Conservation (phyloP, 64 coral and sea anemone genomes). For the Actinia tenebrosa region DNA sequence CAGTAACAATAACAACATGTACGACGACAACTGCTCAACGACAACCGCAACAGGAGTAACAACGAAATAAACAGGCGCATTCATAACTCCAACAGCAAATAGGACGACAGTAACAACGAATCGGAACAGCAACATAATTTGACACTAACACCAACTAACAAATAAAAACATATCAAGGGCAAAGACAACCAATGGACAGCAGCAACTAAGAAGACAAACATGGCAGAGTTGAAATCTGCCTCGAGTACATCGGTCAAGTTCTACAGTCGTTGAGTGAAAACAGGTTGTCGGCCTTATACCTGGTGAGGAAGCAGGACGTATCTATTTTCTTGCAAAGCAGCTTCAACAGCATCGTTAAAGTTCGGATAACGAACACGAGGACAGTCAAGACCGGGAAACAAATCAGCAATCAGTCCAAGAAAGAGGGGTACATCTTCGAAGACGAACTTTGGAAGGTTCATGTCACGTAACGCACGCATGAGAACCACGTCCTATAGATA, state of each 20-base stretch:
- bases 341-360: conserved; percentile 96
- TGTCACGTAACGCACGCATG: conserved; percentile 97
- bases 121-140: not conserved
- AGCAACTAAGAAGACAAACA: not conserved
- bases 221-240: not conserved
- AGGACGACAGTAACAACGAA: not conserved
- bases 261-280: no score
- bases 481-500: conserved; percentile 82
- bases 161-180: not conserved
- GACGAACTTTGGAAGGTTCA: conserved; percentile 99
- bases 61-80: not conserved
- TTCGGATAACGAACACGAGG: conserved; percentile 97
- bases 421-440: conserved; percentile 98
- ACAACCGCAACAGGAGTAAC: not conserved
- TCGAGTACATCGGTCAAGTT: not conserved
- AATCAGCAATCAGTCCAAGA: conserved; percentile 95
- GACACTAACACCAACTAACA: not conserved
- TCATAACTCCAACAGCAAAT: not conserved
- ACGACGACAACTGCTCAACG: not conserved
- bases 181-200: not conserved
- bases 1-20: not conserved
- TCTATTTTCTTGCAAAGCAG: conserved; percentile 80
- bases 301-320: conserved; percentile 89
- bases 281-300: conserved; percentile 1
- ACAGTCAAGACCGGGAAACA: conserved; percentile 96